Evolutionary conservation across 2,888 invertebrate species (phyloP).

Genomic region (Parnassius glacialis): DNA sequence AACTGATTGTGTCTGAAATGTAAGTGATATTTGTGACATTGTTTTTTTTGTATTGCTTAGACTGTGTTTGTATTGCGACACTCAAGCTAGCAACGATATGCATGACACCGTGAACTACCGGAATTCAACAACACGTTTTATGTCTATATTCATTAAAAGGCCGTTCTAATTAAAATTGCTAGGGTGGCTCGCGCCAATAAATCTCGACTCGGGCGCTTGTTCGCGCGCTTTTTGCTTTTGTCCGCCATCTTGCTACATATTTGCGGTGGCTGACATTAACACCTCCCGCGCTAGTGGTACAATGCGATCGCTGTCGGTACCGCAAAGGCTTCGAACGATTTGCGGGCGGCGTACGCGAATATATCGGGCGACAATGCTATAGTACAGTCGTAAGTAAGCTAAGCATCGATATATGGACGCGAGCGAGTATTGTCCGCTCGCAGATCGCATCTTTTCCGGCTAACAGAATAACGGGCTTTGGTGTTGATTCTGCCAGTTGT

Average conservation of each 20-base stretch:
- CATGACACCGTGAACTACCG: conserved; percentile 7
- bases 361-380: conserved; percentile 41
- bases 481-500: conserved; percentile 7
- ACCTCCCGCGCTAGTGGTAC: conserved; percentile 41
- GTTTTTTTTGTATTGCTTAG: too few species aligned
- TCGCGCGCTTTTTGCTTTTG: conserved; percentile 36
- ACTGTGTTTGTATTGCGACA: too few species aligned
- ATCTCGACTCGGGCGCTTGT: conserved; percentile 41
- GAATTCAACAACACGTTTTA: conserved; percentile 41
- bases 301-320: conserved; percentile 41
- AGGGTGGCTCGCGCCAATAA: conserved; percentile 43
- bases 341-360: conserved; percentile 37
- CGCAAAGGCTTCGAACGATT: conserved; percentile 38
- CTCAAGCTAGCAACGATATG: conserved; percentile 32
- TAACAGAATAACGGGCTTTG: conserved; percentile 32
- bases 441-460: conserved; percentile 45
- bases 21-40: too few species aligned
- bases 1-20: too few species aligned
- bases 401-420: conserved; percentile 38
- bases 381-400: conserved; percentile 39
- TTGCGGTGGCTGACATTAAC: conserved; percentile 44
- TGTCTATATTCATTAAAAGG: conserved; percentile 51
- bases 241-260: conserved; percentile 43
- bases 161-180: conserved; percentile 51
- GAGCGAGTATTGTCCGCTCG: conserved; percentile 37